phyloP scores from a whole-genome alignment of 2,113 vertebrate genomes.

The Saccopteryx bilineata region DNA sequence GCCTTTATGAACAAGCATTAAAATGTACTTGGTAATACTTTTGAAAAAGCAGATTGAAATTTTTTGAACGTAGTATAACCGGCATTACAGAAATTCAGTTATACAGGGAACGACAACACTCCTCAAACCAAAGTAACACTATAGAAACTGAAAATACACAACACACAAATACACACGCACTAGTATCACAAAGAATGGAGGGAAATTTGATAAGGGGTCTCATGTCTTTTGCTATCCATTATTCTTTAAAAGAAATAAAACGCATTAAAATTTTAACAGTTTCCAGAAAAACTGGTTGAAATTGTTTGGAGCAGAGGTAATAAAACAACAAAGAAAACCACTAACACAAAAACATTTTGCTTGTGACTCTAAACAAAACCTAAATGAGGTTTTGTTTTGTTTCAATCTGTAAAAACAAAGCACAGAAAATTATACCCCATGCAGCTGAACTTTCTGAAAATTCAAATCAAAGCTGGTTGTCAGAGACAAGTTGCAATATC shows the following conservation, averaged over 20 bases:
- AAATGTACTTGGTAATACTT: constrained; percentile 76
- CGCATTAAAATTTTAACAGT: constrained; percentile 49
- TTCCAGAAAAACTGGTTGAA: constrained; percentile 59
- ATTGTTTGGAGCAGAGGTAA: constrained; percentile 60
- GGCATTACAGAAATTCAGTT: constrained; percentile 51
- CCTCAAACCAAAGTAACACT: constrained; percentile 21
- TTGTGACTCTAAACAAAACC: constrained; percentile 70
- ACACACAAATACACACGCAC: not conserved
- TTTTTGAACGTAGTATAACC: constrained; percentile 45
- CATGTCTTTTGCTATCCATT: constrained; percentile 12
- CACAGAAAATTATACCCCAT: constrained; percentile 72
- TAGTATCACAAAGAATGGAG: not conserved
- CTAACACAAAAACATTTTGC: constrained; percentile 73
- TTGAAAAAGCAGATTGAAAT: constrained; percentile 57
- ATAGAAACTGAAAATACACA: constrained; percentile 52
- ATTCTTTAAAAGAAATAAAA: constrained; percentile 59
- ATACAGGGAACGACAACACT: not conserved
- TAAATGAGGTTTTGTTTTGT: constrained; percentile 36
- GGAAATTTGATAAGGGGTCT: not conserved
- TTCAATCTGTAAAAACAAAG: constrained; percentile 73
- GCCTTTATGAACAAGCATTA: constrained; percentile 68
- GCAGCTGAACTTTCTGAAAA: constrained; percentile 66
- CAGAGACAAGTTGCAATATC: constrained; percentile 74
- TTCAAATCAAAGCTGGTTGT: constrained; percentile 69
- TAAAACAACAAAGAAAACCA: constrained; percentile 81